Conservation (phyloP, 1,140 invertebrate species). For the Diorhabda carinulata region DNA sequence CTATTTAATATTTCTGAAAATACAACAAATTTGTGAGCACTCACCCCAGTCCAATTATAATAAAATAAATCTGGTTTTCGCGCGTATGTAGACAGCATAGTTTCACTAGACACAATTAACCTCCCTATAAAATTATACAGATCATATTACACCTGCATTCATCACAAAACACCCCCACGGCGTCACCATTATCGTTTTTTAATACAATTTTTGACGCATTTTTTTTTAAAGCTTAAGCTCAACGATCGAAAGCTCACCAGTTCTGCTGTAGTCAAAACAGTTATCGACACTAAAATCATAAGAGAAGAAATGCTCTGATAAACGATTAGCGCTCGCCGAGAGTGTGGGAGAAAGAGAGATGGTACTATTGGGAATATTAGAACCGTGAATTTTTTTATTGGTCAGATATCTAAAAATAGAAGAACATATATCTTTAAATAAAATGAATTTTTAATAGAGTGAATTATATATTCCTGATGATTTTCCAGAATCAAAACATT, state of each 20-base stretch:
- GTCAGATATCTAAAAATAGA: too few relatives aligned
- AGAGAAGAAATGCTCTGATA: background rate
- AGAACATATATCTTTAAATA: too few relatives aligned
- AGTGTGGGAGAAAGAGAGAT: background rate
- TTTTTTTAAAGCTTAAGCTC: too few relatives aligned
- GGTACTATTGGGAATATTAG: background rate
- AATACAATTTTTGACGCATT: too few relatives aligned
- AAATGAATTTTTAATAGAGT: too few relatives aligned
- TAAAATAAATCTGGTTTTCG: conserved; percentile 22
- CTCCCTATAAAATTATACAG: background rate
- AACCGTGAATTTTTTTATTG: too few relatives aligned
- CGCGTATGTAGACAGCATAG: conserved; percentile 14
- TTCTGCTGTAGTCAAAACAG: background rate
- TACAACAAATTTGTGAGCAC: background rate
- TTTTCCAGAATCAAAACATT: too few relatives aligned
- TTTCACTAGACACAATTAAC: background rate
- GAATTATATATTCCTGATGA: too few relatives aligned
- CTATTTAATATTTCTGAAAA: too few relatives aligned
- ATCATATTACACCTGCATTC: background rate
- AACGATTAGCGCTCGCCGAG: background rate
- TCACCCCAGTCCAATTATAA: conserved; percentile 30
- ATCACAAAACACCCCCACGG: background rate
- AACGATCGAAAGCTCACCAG: background rate
- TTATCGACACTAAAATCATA: background rate
- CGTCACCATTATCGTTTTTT: background rate